Evolutionary conservation across 2,888 invertebrate species (phyloP).

Genomic region (Eupithecia tripunctaria): DNA sequence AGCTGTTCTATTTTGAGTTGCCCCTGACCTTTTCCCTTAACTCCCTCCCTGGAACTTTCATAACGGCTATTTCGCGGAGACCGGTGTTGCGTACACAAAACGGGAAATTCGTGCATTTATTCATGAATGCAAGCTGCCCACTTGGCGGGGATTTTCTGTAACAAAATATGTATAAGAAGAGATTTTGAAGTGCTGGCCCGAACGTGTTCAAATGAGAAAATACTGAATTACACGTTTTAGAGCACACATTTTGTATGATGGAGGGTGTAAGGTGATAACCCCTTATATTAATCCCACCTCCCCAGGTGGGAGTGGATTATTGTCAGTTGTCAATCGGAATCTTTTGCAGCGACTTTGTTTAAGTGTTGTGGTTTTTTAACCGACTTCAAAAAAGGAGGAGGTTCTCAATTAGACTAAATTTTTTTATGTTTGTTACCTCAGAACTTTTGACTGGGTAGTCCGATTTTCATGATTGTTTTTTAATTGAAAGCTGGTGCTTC

Average conservation of each 20-base stretch:
- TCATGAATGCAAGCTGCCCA: slow-evolving; percentile 48
- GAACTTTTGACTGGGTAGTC: too few species aligned
- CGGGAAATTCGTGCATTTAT: slow-evolving; percentile 61
- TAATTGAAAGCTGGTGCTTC: too few species aligned
- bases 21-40: background rate
- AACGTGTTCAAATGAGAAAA: background rate
- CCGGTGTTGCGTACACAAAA: slow-evolving; percentile 56
- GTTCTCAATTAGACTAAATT: too few species aligned
- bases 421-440: too few species aligned
- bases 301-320: background rate
- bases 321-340: background rate
- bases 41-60: slow-evolving; percentile 48
- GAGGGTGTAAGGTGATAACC: background rate
- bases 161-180: slow-evolving; percentile 23
- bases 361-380: too few species aligned
- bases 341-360: background rate
- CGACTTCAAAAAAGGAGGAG: too few species aligned
- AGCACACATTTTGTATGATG: background rate
- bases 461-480: too few species aligned
- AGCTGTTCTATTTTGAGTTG: background rate
- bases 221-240: background rate
- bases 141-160: slow-evolving; percentile 25
- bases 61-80: slow-evolving; percentile 59
- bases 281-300: too few species aligned
- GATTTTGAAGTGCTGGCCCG: background rate